Evolutionary conservation across 2,797 vertebrate genomes (phyloP).

Genomic region (Leuciscus waleckii): DNA sequence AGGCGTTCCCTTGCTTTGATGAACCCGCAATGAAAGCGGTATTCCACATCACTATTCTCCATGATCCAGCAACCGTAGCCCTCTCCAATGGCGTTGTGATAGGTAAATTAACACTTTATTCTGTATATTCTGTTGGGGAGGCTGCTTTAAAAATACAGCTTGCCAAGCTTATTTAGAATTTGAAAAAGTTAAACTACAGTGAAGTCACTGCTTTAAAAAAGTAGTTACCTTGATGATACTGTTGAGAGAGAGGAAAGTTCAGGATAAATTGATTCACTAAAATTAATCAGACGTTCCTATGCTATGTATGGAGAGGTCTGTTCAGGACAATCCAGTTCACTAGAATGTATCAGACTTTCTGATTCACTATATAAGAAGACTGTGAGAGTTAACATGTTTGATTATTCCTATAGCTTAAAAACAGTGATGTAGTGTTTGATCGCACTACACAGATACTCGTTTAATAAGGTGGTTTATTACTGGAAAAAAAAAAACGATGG

Average conservation of each 20-base stretch:
- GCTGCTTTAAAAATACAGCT: background rate
- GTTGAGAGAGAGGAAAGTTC: background rate
- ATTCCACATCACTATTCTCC: slow-evolving; percentile 83
- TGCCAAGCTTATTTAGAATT: background rate
- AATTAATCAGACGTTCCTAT: background rate
- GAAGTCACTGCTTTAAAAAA: background rate
- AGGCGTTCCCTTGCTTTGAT: slow-evolving; percentile 94
- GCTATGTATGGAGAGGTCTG: too few relatives aligned
- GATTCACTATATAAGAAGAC: too few relatives aligned
- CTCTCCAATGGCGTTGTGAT: slow-evolving; percentile 84
- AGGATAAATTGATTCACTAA: background rate
- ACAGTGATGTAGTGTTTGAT: too few relatives aligned
- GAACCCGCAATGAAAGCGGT: slow-evolving; percentile 93
- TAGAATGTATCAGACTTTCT: too few relatives aligned
- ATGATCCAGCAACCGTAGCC: slow-evolving; percentile 69
- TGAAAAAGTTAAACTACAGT: background rate
- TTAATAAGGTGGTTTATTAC: background rate
- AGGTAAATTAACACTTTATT: slow-evolving; percentile 69
- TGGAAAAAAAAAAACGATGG: background rate
- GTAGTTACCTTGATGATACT: background rate
- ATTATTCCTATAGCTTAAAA: too few relatives aligned
- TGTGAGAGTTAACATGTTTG: too few relatives aligned
- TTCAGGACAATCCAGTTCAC: too few relatives aligned
- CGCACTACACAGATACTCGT: too few relatives aligned
- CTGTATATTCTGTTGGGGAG: background rate